Percentiles rank a stretch among this genome's conserved stretches.
Conservation (phyloP, 2,113 vertebrate genomes). For the Bujurquina vittata region DNA sequence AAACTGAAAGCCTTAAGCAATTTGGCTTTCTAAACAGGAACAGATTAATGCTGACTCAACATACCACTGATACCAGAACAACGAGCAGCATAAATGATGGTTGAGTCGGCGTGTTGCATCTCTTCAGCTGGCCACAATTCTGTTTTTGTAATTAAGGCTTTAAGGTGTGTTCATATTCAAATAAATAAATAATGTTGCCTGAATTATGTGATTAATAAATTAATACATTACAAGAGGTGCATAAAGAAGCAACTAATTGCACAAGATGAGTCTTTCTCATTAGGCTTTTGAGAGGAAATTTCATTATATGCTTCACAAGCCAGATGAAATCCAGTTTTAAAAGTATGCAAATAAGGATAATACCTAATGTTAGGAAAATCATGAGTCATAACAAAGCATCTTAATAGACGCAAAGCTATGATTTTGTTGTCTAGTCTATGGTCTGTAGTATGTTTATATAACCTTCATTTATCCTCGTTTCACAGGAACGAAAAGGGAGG, state of each 20-base stretch:
- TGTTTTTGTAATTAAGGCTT: slow-evolving; percentile 78
- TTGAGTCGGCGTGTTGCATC: slow-evolving; percentile 57
- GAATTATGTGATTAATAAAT: slow-evolving; percentile 80
- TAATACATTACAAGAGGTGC: slow-evolving; percentile 78
- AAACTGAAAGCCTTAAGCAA: slow-evolving; percentile 62
- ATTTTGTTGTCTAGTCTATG: slow-evolving; percentile 10
- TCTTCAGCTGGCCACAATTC: slow-evolving; percentile 59
- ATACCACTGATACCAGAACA: slow-evolving; percentile 73
- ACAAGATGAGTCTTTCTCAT: slow-evolving; percentile 76
- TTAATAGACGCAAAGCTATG: slow-evolving; percentile 31
- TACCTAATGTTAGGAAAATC: slow-evolving; percentile 42
- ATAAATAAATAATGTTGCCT: slow-evolving; percentile 72
- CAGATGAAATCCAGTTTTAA: slow-evolving; percentile 69
- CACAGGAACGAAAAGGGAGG: neutral
- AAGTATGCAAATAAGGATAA: slow-evolving; percentile 73
- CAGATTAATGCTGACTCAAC: slow-evolving; percentile 72
- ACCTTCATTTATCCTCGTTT: slow-evolving; percentile 12
- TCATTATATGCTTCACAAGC: slow-evolving; percentile 82
- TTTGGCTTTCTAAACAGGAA: slow-evolving; percentile 68
- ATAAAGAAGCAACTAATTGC: slow-evolving; percentile 80
- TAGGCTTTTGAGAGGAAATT: slow-evolving; percentile 74
- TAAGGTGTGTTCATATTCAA: slow-evolving; percentile 77
- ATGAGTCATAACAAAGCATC: slow-evolving; percentile 21
- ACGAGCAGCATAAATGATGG: slow-evolving; percentile 73
- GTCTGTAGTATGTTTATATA: neutral